Evolutionary conservation across 2,797 vertebrate genomes (phyloP), one percentile per base, ranked within the genome.

Genomic region (Sarcoramphus papa): DNA sequence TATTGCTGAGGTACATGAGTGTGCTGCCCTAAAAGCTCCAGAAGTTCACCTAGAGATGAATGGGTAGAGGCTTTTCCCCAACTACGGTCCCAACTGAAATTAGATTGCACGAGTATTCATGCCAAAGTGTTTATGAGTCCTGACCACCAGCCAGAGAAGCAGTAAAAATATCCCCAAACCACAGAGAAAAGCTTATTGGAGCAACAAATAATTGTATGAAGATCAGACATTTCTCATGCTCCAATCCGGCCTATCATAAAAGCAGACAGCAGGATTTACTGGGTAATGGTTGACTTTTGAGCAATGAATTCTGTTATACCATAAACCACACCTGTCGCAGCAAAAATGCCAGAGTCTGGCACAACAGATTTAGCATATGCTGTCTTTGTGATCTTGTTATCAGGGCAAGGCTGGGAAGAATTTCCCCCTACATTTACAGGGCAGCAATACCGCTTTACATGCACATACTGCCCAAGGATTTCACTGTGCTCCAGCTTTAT

Each of bases 201-300:
- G 31, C 41, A 91, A 63, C 15, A 88, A 89, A 59, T 73, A 96
- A 62, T 10, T 79, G 25, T 59, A 83, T 1, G 2, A 95, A 72
- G 50, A 86, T 60, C 57, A 80, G 30, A 14, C 45, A 84, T n/a
- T 88, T 90, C 53, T 72, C 41, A 92, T 62, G 69, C 40, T 85
- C 56, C 67, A 69, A 11, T 82, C 35, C 93, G 88, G 59, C 37
- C 91, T 79, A 51, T 33, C 67, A 56, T 92, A 85, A 95, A 95
- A 93, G 45, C 33, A 89, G 84, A 87, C 79, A 94, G 73, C 37
- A 85, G 20, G 68, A 95, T 93, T 95, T 86, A 90, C n/a, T 57
- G 72, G 15, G 14, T 85, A 87, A 77, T 14, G 19, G 47, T 2
- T 69, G 22, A 50, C n/a, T 64, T 92, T 79, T 67, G 23, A 85